A percentile compares a stretch with the other conserved stretches of the same genome.
phyloP scores from a whole-genome alignment of 2,113 vertebrate genomes.

The Sigmodon hispidus region DNA sequence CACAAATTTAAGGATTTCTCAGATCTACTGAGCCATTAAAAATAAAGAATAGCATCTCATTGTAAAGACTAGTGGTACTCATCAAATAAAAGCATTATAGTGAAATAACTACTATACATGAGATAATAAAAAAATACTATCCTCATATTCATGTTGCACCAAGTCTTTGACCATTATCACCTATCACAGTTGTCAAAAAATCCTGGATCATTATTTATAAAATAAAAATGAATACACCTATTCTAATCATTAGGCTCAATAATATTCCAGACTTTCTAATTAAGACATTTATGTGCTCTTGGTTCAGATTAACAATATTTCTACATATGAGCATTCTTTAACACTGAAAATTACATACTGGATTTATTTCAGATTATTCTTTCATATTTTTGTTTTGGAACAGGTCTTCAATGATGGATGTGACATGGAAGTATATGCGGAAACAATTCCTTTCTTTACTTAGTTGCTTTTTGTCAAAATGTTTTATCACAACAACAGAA shows the following conservation, averaged over 20 bases:
- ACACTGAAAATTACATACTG: neutral
- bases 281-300: neutral
- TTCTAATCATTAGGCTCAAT: neutral
- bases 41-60: neutral
- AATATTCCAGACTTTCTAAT: neutral
- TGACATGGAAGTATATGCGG: neutral
- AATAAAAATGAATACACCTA: neutral
- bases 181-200: neutral
- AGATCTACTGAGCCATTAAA: neutral
- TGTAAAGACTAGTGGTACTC: neutral
- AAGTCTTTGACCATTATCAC: neutral
- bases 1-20: neutral
- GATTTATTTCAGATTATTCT: neutral
- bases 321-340: neutral
- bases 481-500: neutral
- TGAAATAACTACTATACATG: too few species aligned
- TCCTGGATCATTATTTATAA: neutral
- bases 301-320: neutral
- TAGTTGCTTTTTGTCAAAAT: neutral
- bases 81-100: neutral
- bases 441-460: neutral
- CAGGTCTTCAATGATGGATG: neutral
- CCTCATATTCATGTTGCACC: too few species aligned
- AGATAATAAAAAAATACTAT: neutral
- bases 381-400: neutral